Conservation (phyloP, 2,888 invertebrate genomes). For the Nomada ruficornis region DNA sequence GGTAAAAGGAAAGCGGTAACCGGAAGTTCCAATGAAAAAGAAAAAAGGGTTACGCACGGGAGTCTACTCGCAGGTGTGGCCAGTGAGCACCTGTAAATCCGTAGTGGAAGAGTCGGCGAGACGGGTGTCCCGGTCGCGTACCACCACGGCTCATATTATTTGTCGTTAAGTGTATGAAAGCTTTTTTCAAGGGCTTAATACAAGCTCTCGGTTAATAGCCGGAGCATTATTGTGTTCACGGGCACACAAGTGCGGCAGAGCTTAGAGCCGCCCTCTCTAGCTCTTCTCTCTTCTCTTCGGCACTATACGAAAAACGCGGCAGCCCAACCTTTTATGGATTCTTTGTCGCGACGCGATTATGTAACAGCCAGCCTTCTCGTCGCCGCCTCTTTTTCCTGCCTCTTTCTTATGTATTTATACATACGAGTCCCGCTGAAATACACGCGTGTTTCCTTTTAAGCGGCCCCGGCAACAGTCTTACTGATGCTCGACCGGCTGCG, state of each 20-base stretch:
- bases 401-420: constrained; percentile 55
- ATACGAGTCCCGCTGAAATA: constrained; percentile 23
- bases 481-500: constrained; percentile 10
- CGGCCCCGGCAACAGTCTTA: constrained; percentile 13
- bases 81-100: constrained; percentile 10
- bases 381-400: constrained; percentile 53
- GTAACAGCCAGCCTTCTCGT: constrained; percentile 52
- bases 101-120: constrained; percentile 47
- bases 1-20: background rate
- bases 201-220: constrained; percentile 75
- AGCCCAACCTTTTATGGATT: constrained; percentile 68
- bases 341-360: constrained; percentile 71
- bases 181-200: constrained; percentile 81
- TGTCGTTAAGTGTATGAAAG: constrained; percentile 81
- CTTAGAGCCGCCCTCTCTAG: constrained; percentile 59
- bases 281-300: constrained; percentile 51
- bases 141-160: constrained; percentile 75
- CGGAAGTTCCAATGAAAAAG: background rate
- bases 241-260: constrained; percentile 52
- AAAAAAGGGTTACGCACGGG: constrained; percentile 5
- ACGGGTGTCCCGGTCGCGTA: constrained; percentile 38
- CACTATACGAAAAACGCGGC: constrained; percentile 63
- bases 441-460: constrained; percentile 30
- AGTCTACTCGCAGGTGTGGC: constrained; percentile 7
- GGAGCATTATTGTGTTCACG: constrained; percentile 73